Conservation (phyloP, 2,888 invertebrate species). For the Pollenia angustigena region DNA sequence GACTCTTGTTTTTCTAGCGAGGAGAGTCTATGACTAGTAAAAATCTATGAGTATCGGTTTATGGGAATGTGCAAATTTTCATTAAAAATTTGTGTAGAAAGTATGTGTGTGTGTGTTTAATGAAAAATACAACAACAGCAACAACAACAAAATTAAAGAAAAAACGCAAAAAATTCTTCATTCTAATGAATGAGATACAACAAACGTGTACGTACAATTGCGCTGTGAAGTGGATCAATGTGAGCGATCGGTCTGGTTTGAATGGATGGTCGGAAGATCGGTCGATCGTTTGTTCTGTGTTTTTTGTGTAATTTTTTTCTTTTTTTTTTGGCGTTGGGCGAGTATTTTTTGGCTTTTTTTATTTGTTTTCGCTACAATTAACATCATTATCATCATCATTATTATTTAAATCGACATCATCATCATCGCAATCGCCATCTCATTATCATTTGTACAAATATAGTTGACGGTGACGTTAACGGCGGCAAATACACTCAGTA, state of each 20-base stretch:
- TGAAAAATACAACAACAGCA: neutral
- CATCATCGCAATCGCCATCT: slow-evolving; percentile 7
- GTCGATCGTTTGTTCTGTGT: slow-evolving; percentile 31
- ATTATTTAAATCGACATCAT: neutral
- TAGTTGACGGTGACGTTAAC: slow-evolving; percentile 62
- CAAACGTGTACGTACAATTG: slow-evolving; percentile 55
- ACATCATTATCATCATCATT: slow-evolving; percentile 28
- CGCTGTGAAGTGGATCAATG: slow-evolving; percentile 62
- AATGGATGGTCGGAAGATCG: slow-evolving; percentile 14
- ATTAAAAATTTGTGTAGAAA: slow-evolving; percentile 58
- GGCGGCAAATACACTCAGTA: slow-evolving; percentile 53
- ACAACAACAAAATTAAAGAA: neutral
- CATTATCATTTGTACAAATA: slow-evolving; percentile 57
- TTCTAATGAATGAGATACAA: slow-evolving; percentile 55
- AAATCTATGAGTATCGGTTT: slow-evolving; percentile 7
- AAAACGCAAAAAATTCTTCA: slow-evolving; percentile 37
- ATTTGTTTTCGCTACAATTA: slow-evolving; percentile 43
- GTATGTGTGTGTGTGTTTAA: slow-evolving; percentile 10
- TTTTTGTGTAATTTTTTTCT: neutral
- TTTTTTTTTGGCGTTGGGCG: slow-evolving; percentile 37
- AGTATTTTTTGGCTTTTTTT: slow-evolving; percentile 25
- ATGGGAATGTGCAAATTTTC: slow-evolving; percentile 42
- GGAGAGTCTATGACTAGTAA: slow-evolving; percentile 6
- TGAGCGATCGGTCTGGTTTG: slow-evolving; percentile 45
- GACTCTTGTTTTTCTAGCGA: slow-evolving; percentile 3